phyloP scores from a whole-genome alignment of 2,113 vertebrate species.

The Catagonus wagneri region DNA sequence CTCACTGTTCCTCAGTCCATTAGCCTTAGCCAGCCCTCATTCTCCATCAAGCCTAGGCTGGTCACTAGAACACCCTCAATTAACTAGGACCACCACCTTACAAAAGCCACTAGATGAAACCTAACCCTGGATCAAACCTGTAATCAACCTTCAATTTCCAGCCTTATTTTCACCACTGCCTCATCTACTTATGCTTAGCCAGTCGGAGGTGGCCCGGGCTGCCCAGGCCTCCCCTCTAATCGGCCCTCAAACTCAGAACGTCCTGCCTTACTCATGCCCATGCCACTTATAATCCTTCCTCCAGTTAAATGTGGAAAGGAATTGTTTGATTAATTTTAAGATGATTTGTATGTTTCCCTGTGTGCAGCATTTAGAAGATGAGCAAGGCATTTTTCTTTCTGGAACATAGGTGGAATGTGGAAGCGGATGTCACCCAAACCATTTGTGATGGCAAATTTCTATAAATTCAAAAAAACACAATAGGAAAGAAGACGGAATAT shows the following conservation, averaged over 20 bases:
- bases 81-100: background rate
- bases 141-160: background rate
- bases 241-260: background rate
- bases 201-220: rapidly evolving
- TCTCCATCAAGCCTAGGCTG: background rate
- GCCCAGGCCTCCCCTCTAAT: background rate
- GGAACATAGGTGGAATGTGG: background rate
- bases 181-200: background rate
- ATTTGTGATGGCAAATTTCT: background rate
- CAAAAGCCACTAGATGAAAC: background rate
- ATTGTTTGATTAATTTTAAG: background rate
- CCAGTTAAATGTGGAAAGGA: background rate
- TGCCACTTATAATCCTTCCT: background rate
- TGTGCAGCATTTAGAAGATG: background rate
- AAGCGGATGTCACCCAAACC: background rate
- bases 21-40: background rate
- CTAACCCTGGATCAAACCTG: background rate
- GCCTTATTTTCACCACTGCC: background rate
- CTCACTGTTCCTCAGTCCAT: background rate
- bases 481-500: background rate
- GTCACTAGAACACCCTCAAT: background rate
- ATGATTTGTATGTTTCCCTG: background rate
- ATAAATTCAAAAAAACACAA: background rate
- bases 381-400: background rate
- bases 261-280: background rate